Base-by-base conservation (phyloP, 1,140 invertebrate species). In the Chelonus insularis region DNA sequence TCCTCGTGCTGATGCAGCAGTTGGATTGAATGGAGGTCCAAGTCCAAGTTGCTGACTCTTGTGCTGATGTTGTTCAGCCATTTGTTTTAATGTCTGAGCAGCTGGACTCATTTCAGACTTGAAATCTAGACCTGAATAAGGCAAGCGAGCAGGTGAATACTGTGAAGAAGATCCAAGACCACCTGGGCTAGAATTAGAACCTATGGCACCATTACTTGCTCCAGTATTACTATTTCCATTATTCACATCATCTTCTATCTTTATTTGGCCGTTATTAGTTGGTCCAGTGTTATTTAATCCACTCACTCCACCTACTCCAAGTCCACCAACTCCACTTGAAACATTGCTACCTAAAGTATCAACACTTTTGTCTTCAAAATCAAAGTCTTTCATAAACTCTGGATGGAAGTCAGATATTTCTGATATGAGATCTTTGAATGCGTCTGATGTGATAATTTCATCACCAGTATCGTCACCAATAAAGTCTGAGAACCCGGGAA, bases 51-150 rank as follows among this genome's bases (percentile, higher is more conserved):
- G 81, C 60, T 81, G 86, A 61, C 85, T 88, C 75, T 92, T 94
- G 78, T 94, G 92, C 78, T 96, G 94, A 75, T 97, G 95, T 73
- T 97, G 94, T 72, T 96, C 94, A 3, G 95, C 95, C 94, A 96
- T 95, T 70, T 96, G 94, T 76, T 96, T 96, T 8, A 97, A 82
- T 0, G 94, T 96, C 80, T 96, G 93, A 2, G 95, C 94, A 0
- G 94, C 94, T 5, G 93, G 91, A 56, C 91, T 93, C 73, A 91
- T 84, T 71, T 92, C 90, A 0, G 85, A 85, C 62, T 87, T 87
- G 55, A 84, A 84, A 54, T 87, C 84, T 43, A 83, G 60, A 3
- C 81, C 76, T 1, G 79, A 73, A 47, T 84, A 84, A 0, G 78
- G 67, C 4, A 82, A 47, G 16, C 83, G 74, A 1, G 82, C 80